Evolutionary conservation across 2,888 invertebrate genomes (phyloP).

Genomic region (Chironomus riparius): DNA sequence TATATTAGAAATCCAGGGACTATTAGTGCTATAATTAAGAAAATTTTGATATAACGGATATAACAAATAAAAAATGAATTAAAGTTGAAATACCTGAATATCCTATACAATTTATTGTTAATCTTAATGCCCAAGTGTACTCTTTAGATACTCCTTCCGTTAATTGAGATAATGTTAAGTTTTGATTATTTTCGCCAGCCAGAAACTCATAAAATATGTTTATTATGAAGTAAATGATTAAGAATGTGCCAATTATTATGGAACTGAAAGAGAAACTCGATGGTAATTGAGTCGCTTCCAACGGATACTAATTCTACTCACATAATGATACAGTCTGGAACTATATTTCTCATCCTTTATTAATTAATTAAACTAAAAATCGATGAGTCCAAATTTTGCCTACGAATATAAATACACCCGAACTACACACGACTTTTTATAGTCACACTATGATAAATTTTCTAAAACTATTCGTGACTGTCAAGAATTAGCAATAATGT

Average conservation of each 20-base stretch:
- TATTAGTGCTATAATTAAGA: conserved; percentile 52
- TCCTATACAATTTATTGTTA: conserved; percentile 72
- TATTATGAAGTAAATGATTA: conserved; percentile 39
- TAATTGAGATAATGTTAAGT: conserved; percentile 39
- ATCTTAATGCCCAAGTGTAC: conserved; percentile 66
- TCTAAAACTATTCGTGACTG: no score
- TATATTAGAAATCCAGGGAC: conserved; percentile 76
- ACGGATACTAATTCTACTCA: conserved; percentile 24
- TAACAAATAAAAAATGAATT: background rate
- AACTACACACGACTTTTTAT: no score
- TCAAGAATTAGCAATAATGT: no score
- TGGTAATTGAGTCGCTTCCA: background rate
- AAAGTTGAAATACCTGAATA: conserved; percentile 48
- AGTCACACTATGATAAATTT: no score
- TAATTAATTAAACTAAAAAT: conserved; percentile 27
- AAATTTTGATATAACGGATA: no score
- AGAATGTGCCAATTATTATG: conserved; percentile 35
- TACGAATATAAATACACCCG: no score
- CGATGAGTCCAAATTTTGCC: background rate
- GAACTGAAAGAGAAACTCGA: conserved; percentile 37
- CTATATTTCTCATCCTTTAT: conserved; percentile 37
- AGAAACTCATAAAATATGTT: conserved; percentile 39
- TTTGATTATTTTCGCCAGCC: conserved; percentile 36
- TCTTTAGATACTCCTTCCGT: conserved; percentile 45
- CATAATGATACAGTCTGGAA: conserved; percentile 41